Evolutionary conservation across 2,113 vertebrate species (phyloP).

Genomic region (Pseudopipra pipra): DNA sequence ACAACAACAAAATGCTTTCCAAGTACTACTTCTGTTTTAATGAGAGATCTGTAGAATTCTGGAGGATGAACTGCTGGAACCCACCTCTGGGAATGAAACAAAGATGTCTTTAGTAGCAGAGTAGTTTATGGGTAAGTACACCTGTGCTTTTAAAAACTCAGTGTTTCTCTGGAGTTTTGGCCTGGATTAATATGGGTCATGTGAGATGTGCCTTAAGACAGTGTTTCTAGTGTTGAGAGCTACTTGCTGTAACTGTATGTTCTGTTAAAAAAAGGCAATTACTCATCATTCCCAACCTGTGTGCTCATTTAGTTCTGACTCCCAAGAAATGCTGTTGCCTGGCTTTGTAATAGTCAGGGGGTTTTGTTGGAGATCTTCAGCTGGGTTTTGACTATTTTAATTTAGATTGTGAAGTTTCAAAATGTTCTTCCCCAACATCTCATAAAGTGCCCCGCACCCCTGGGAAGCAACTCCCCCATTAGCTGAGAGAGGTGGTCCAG

Average conservation of each 20-base stretch:
- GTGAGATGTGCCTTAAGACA: background rate
- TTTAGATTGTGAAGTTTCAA: background rate
- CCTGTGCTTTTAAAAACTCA: background rate
- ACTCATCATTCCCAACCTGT: background rate
- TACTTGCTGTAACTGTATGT: background rate
- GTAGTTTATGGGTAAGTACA: background rate
- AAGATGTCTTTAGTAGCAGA: background rate
- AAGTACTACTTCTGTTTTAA: background rate
- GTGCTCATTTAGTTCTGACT: background rate
- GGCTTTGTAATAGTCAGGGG: background rate
- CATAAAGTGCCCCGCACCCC: accelerated
- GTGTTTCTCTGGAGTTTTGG: background rate
- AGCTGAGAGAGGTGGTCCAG: background rate
- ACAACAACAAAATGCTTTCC: background rate
- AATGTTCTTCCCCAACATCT: background rate
- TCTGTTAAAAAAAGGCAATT: background rate
- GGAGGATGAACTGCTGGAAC: background rate
- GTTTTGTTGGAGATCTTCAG: background rate
- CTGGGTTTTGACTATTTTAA: background rate
- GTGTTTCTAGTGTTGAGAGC: background rate
- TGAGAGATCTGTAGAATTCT: background rate
- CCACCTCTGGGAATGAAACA: background rate
- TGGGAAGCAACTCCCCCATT: background rate
- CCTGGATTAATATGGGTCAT: background rate
- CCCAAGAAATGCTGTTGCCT: background rate